Base-by-base conservation (phyloP, 2,113 vertebrate species). In the Cyprinodon brontotheroides region DNA sequence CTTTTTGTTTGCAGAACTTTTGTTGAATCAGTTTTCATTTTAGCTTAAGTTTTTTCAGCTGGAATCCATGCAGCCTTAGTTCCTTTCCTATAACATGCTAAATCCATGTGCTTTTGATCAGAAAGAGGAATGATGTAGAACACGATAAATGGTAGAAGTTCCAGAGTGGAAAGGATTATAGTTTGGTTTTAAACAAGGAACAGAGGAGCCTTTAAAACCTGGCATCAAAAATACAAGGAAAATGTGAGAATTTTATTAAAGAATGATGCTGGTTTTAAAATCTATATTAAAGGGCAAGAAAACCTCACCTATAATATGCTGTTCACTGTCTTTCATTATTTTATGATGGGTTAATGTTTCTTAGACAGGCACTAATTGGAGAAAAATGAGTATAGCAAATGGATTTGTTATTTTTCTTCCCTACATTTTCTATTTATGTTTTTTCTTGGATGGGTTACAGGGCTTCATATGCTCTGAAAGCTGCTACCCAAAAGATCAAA, bases 391-490 rank as follows among this genome's bases (percentile, higher is more conserved):
- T 1, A 22, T 7, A 8, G 2, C 20, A 47, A 36, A 13, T 20
- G 29, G 3, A 38, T 8, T 36, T 15, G 2, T 11, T 37, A 6
- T 20, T 68, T n/a, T 57, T 38, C 39, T n/a, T 39, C 20, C 15
- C 3, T 29, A 29, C 29, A 29, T 29, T 29, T 3, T n/a, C 5
- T 57, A n/a, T 57, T 57, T 20, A 8, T 3, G 2, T 39, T n/a
- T 22, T 11, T 41, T n/a, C 41, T 59, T n/a, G 15, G 14, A 38
- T 4, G 15, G 4, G 39, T 78, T 67, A 61, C 47, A 67, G 65
- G 79, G 80, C 67, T 78, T 82, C 70, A 87, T 64, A 83, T 87
- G 79, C 87, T 65, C 78, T 75, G 74, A 84, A 66, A 82, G 72
- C 78, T 74, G 82, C 77, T 81, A 61, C 86, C 88, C 74, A 79